phyloP scores from a whole-genome alignment of 2,797 vertebrate species.

The Percopsis omiscomaycus region DNA sequence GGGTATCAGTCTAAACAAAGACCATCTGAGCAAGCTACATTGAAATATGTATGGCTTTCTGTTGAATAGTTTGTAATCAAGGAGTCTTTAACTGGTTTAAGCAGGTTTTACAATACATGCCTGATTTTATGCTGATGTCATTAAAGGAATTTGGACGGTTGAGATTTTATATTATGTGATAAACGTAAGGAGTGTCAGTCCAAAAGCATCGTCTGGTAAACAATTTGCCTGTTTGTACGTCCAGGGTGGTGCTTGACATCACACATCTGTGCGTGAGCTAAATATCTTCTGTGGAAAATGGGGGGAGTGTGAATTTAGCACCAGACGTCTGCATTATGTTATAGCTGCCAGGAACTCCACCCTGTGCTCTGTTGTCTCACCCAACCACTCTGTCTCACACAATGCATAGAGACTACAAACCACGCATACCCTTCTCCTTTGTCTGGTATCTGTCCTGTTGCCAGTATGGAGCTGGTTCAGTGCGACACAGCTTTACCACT shows the following conservation, averaged over 20 bases:
- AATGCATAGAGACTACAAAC: too few species aligned
- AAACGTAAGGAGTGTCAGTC: too few species aligned
- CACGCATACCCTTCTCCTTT: neutral
- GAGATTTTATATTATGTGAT: neutral
- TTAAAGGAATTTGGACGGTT: slow-evolving; percentile 24
- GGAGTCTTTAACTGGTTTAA: too few species aligned
- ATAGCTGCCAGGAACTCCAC: slow-evolving; percentile 61
- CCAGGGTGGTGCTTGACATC: slow-evolving; percentile 40
- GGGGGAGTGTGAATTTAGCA: slow-evolving; percentile 8
- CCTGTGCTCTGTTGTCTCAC: slow-evolving; percentile 41
- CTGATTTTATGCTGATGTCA: slow-evolving; percentile 24
- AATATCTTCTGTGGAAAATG: slow-evolving; percentile 27
- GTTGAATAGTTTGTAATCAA: too few species aligned
- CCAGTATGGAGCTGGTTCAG: slow-evolving; percentile 8
- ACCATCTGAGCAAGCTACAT: too few species aligned
- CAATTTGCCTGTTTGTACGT: slow-evolving; percentile 25
- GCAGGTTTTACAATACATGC: too few species aligned
- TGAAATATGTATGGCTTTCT: too few species aligned
- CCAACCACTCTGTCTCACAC: neutral
- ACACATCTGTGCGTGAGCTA: slow-evolving; percentile 54
- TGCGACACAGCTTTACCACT: neutral
- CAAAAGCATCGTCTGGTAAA: slow-evolving; percentile 19
- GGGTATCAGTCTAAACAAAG: too few species aligned
- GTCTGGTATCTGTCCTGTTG: neutral
- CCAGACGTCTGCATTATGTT: slow-evolving; percentile 66